phyloP scores from a whole-genome alignment of 1,140 invertebrate species.

The Pachypsylla venusta region DNA sequence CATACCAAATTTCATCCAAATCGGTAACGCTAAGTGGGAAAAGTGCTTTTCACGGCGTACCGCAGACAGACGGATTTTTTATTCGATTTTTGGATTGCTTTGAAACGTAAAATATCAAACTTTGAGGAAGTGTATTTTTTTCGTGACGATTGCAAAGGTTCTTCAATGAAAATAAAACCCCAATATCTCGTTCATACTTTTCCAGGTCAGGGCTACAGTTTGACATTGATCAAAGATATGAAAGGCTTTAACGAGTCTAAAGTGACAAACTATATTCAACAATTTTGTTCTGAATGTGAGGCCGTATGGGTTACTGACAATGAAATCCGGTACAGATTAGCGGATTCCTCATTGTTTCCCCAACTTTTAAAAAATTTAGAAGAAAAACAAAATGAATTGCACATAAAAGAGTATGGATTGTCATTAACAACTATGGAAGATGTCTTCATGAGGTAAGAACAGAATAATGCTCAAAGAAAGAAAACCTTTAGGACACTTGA shows the following conservation, averaged over 20 bases:
- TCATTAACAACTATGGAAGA: conserved; percentile 19
- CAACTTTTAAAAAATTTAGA: conserved; percentile 15
- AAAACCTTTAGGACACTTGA: too few species aligned
- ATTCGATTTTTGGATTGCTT: too few species aligned
- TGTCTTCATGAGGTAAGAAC: conserved; percentile 19
- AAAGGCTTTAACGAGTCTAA: conserved; percentile 12
- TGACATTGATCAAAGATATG: conserved; percentile 16
- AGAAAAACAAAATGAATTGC: conserved; percentile 10
- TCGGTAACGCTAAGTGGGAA: too few species aligned
- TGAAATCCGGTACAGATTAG: conserved; percentile 18
- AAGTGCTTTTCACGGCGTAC: too few species aligned
- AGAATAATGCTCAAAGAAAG: too few species aligned
- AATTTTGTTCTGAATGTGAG: conserved; percentile 12
- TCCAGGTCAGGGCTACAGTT: conserved; percentile 17
- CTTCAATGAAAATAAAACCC: too few species aligned
- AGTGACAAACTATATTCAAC: conserved; percentile 14
- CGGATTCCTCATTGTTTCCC: conserved; percentile 13
- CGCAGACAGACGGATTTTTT: too few species aligned
- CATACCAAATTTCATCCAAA: too few species aligned
- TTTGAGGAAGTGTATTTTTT: too few species aligned
- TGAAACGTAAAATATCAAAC: too few species aligned
- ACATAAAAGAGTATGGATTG: conserved; percentile 20
- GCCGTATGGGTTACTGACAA: conserved; percentile 12
- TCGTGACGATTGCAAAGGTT: too few species aligned
- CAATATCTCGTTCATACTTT: too few species aligned